phyloP scores from a whole-genome alignment of 2,888 invertebrate species.

The Byasa hedistus region DNA sequence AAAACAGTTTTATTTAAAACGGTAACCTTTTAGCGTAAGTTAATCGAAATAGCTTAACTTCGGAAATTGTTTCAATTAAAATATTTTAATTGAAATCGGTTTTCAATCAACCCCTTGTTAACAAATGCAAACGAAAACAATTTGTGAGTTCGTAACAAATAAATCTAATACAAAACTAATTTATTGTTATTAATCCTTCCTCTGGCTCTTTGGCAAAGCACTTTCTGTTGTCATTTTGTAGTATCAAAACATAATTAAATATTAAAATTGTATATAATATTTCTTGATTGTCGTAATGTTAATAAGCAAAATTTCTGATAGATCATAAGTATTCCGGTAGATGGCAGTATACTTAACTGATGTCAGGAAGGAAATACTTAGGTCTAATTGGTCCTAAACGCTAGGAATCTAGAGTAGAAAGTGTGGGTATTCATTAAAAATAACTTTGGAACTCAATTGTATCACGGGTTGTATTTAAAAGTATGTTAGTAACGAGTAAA shows the following conservation, averaged over 20 bases:
- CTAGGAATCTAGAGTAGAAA: background rate
- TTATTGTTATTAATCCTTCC: background rate
- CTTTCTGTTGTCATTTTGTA: background rate
- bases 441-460: too few species aligned
- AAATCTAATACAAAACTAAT: background rate
- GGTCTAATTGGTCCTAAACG: background rate
- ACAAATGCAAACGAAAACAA: conserved; percentile 1
- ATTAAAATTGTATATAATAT: background rate
- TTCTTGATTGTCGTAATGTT: background rate
- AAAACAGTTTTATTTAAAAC: background rate
- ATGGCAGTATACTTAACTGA: background rate
- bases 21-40: background rate
- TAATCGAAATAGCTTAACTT: background rate
- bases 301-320: background rate
- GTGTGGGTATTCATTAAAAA: too few species aligned
- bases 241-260: background rate
- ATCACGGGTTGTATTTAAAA: too few species aligned
- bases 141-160: background rate
- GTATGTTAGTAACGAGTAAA: too few species aligned
- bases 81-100: background rate
- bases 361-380: background rate
- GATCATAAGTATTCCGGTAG: background rate
- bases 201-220: background rate
- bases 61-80: background rate
- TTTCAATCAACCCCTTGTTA: background rate